phyloP scores from a whole-genome alignment of 1,140 invertebrate species.

The Gonatopus flavifemur region DNA sequence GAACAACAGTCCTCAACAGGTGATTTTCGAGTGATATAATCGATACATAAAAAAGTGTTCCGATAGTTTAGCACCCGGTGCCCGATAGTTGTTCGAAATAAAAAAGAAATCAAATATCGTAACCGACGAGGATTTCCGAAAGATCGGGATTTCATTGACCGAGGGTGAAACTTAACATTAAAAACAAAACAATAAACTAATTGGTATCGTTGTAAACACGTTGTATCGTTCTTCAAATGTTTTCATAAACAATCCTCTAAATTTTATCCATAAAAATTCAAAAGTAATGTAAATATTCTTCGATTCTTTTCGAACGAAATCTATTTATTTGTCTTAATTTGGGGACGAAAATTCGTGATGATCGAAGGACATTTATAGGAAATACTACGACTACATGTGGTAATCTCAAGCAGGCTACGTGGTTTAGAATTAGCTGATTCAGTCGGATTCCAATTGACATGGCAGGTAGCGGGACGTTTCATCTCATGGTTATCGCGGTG shows the following conservation, averaged over 20 bases:
- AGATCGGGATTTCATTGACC: background rate
- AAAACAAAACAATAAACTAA: too few species aligned
- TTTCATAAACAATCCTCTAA: too few species aligned
- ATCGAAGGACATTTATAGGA: background rate
- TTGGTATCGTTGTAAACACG: too few species aligned
- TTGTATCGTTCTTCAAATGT: too few species aligned
- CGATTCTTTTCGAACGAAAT: background rate
- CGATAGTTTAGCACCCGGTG: slow-evolving; percentile 1
- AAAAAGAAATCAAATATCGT: background rate
- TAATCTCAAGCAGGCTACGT: too few species aligned
- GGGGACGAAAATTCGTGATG: background rate
- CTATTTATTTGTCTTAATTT: background rate
- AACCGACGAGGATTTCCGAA: background rate
- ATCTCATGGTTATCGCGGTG: slow-evolving; percentile 16
- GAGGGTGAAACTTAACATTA: too few species aligned
- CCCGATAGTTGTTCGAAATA: background rate
- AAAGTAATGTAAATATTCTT: background rate
- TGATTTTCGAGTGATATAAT: too few species aligned
- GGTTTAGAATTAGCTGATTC: too few species aligned
- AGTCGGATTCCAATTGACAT: too few species aligned
- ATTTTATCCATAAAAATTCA: too few species aligned
- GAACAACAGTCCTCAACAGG: slow-evolving; percentile 13
- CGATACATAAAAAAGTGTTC: too few species aligned
- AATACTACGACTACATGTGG: background rate
- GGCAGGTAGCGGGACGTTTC: slow-evolving; percentile 18